Conservation (phyloP, 2,113 vertebrate species). For the Pelodiscus sinensis region DNA sequence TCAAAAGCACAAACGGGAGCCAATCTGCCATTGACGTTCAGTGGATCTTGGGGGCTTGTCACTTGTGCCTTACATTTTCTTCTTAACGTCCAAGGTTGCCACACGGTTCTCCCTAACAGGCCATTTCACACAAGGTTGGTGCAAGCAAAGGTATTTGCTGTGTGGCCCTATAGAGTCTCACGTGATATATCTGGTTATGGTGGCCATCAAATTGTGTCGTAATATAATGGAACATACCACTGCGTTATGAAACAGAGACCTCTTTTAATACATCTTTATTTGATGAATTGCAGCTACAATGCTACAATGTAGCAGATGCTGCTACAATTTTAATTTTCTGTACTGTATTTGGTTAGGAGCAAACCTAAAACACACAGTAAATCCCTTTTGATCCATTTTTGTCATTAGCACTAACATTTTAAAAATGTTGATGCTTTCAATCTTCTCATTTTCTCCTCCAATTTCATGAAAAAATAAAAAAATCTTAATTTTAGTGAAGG, state of each 20-base stretch:
- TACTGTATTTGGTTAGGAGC: not conserved
- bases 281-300: not conserved
- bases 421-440: not conserved
- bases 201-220: not conserved
- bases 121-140: not conserved
- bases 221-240: not conserved
- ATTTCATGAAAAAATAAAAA: not conserved
- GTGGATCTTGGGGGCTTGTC: not conserved
- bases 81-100: not conserved
- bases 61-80: not conserved
- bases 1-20: not conserved
- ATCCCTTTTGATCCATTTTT: not conserved
- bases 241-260: not conserved
- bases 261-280: not conserved
- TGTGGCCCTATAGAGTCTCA: not conserved
- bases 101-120: not conserved
- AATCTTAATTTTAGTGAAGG: not conserved
- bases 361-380: not conserved
- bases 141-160: not conserved
- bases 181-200: not conserved
- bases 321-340: not conserved
- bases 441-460: not conserved
- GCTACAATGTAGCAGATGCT: too few species aligned
- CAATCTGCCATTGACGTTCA: fast-evolving
- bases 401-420: not conserved